Percentiles rank a stretch among this genome's conserved stretches.
Conservation (phyloP, 2,113 vertebrate genomes). For the Grantiella picta region DNA sequence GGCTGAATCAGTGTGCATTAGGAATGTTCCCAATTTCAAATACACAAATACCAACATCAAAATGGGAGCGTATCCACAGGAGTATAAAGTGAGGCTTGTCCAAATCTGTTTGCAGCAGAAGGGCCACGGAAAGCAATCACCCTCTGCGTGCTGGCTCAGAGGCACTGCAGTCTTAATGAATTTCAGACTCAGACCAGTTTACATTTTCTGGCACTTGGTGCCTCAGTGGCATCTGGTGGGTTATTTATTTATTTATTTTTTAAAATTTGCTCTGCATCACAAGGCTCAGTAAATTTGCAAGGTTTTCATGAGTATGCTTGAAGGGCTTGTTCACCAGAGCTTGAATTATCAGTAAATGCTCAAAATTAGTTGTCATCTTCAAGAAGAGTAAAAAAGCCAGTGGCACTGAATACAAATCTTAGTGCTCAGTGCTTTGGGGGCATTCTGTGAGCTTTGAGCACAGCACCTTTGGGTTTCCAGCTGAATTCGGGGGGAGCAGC, state of each 20-base stretch:
- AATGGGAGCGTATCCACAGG: not conserved
- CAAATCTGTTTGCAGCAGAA: not conserved
- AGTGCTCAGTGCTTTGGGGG: not conserved
- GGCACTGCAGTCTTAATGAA: not conserved
- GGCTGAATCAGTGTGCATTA: not conserved
- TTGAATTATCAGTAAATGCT: constrained; percentile 3
- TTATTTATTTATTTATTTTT: not conserved
- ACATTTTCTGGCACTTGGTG: not conserved
- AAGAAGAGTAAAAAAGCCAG: not conserved
- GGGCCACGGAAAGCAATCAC: not conserved
- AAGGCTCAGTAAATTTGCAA: not conserved
- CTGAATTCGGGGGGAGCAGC: not conserved
- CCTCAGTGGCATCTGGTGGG: not conserved
- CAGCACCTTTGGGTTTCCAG: not conserved
- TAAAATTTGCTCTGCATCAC: not conserved
- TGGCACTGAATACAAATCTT: not conserved
- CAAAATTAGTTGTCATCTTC: not conserved
- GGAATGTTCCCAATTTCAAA: not conserved
- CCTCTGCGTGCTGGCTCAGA: not conserved
- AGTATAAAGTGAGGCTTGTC: not conserved
- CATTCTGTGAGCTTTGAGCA: not conserved
- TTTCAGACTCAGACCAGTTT: not conserved
- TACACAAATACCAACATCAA: not conserved
- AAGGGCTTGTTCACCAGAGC: constrained; percentile 21
- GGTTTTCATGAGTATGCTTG: constrained; percentile 13